phyloP scores from a whole-genome alignment of 1,140 invertebrate species.

The Musca domestica region DNA sequence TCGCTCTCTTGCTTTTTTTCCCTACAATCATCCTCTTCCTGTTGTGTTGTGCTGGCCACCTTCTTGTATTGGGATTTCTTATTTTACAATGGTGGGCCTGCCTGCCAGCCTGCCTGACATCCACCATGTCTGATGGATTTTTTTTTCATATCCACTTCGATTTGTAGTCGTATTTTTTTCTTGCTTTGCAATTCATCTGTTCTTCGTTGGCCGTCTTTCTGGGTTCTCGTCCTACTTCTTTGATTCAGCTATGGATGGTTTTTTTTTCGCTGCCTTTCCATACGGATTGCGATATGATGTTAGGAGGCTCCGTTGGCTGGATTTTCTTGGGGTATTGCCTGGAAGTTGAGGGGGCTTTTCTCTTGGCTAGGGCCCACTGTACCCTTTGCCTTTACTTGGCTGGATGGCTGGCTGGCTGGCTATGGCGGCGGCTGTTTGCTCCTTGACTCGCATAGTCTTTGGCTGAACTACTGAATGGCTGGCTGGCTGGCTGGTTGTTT shows the following conservation, averaged over 20 bases:
- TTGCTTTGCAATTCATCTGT: background rate
- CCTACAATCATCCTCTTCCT: constrained; percentile 2
- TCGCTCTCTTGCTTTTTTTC: background rate
- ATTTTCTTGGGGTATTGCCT: too few species aligned
- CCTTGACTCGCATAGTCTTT: too few species aligned
- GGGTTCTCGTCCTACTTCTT: too few species aligned
- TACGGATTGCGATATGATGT: too few species aligned
- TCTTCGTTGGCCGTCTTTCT: too few species aligned
- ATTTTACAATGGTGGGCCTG: too few species aligned
- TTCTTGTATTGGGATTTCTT: too few species aligned
- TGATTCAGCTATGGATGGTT: too few species aligned
- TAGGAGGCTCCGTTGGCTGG: too few species aligned
- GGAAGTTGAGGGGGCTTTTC: too few species aligned
- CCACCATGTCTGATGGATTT: background rate
- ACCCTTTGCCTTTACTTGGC: constrained; percentile 15
- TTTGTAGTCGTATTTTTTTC: background rate
- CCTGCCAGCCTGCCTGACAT: background rate
- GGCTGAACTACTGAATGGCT: constrained; percentile 10
- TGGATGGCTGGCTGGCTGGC: constrained; percentile 21
- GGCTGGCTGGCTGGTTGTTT: constrained; percentile 22
- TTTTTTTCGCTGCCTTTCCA: too few species aligned
- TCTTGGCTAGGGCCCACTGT: background rate
- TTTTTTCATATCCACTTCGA: background rate
- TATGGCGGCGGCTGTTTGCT: too few species aligned
- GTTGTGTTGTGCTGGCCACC: background rate